These are phyloP conservation scores for Zonitis immaculata DNA, from an alignment of 2,888 invertebrate genomes.

Conservation along the genomic window DNA sequence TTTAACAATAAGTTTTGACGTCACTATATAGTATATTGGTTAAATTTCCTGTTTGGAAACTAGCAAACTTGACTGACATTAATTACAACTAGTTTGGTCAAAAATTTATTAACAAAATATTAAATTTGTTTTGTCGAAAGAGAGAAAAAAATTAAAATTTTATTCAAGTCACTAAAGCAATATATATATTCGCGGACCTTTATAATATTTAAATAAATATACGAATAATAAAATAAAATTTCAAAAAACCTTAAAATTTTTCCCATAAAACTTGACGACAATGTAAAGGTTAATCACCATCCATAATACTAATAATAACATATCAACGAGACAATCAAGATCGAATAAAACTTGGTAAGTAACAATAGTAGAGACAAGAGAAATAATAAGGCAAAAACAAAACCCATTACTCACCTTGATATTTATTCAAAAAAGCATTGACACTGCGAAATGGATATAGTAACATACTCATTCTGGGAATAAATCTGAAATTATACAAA, in stretches of 20 bases:
- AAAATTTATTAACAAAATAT: too few relatives aligned
- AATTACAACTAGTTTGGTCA: too few relatives aligned
- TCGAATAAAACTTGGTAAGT: conserved; percentile 2
- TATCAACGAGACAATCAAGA: neutral
- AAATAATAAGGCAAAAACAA: neutral
- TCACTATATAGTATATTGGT: too few relatives aligned
- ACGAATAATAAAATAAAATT: neutral
- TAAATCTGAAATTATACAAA: conserved; percentile 51
- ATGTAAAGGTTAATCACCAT: conserved; percentile 1
- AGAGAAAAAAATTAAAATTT: too few relatives aligned
- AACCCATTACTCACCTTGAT: conserved; percentile 64
- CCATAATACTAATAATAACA: neutral
- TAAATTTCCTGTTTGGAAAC: too few relatives aligned
- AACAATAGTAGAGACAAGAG: conserved; percentile 15
- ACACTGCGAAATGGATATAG: conserved; percentile 74
- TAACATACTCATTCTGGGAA: conserved; percentile 69
- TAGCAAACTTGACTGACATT: too few relatives aligned
- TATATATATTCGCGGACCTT: neutral
- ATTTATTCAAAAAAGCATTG: conserved; percentile 75
- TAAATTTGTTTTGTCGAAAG: too few relatives aligned
- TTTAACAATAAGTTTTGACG: too few relatives aligned
- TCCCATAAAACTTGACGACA: conserved; percentile 4
- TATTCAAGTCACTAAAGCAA: too few relatives aligned
- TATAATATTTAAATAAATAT: neutral
- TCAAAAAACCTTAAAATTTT: neutral